Evolutionary conservation across 64 coral and sea anemone genomes (phyloP).

Genomic region (Pocillopora verrucosa): DNA sequence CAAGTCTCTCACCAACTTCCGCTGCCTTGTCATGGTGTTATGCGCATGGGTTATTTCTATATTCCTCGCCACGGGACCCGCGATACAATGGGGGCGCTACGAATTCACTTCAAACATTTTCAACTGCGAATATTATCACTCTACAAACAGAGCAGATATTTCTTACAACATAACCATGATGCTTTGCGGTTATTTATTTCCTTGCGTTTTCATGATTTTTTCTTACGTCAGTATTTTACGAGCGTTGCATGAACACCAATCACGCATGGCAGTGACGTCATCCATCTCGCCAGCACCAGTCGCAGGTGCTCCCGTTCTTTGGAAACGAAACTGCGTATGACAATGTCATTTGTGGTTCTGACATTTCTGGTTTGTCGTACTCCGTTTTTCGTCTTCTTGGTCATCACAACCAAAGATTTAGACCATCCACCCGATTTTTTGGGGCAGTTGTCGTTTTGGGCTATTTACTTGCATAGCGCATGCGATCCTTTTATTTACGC

Average conservation of each 20-base stretch:
- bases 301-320: conserved; percentile 33
- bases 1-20: conserved; percentile 84
- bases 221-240: conserved; percentile 62
- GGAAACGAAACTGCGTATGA: conserved; percentile 62
- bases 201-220: conserved; percentile 62
- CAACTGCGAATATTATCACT: conserved; percentile 85
- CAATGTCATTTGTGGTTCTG: conserved; percentile 56
- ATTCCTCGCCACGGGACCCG: conserved; percentile 81
- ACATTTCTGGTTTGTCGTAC: conserved; percentile 87
- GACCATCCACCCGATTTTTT: conserved; percentile 64
- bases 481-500: conserved; percentile 93
- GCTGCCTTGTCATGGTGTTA: conserved; percentile 86
- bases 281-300: conserved; percentile 43
- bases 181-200: conserved; percentile 71
- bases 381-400: conserved; percentile 82
- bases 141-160: conserved; percentile 55
- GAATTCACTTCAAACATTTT: conserved; percentile 93
- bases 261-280: conserved; percentile 37
- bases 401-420: conserved; percentile 52
- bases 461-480: conserved; percentile 93
- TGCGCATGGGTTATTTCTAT: conserved; percentile 82
- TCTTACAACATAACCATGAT: conserved; percentile 92
- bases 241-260: conserved; percentile 59
- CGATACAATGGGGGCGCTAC: conserved; percentile 89
- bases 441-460: conserved; percentile 92